Evolutionary conservation across 1,140 invertebrate genomes (phyloP), one percentile per base, ranked within the genome.

Genomic region (Drosophila micromelanica): DNA sequence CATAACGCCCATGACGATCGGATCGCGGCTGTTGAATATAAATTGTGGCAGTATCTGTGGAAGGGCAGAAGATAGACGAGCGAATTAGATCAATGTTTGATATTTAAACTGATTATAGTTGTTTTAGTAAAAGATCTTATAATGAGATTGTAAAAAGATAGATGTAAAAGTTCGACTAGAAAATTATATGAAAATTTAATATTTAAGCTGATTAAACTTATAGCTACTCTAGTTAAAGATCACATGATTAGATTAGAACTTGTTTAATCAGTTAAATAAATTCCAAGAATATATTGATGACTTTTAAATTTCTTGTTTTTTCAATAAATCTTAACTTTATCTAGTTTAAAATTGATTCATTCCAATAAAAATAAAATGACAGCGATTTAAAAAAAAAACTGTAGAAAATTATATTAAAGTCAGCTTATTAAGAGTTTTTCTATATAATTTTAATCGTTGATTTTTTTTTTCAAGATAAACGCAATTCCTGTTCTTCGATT

Each of bases 1-100:
- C 92, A 96, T 96, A 1, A 99, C 98, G 38, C 99, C 99, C 77
- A 97, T 94, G 7, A 99, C 97, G 90, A 99, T 99, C 0, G 99
- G 99, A 94, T 99, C 98, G 59, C 99, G 94, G 3, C 97, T 97
- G 93, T 99, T 99, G 95, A 99, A 99, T 73, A 99, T 95, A 92
- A 96, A 98, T 93, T 99, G 96, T 40, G 95, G 95, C 86, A 95
- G 90, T 69, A 95, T 93, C 93, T 94, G 92, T 57, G 71, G 65
- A 5, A 17, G 42, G 46, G 15, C 6, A 32, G 27, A 56, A 13
- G 27, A 4, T 59, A 40, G 3, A 7, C 51, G 12, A 12, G 23
- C 6, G 27, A 42, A 73, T 61, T 68, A 76, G 67, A 57, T 62
- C 48, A 76, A 60, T 61, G 38, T 75, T 40, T 27, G 38, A 45